phyloP scores from a whole-genome alignment of 2,113 vertebrate species.

The Rhea americana region DNA sequence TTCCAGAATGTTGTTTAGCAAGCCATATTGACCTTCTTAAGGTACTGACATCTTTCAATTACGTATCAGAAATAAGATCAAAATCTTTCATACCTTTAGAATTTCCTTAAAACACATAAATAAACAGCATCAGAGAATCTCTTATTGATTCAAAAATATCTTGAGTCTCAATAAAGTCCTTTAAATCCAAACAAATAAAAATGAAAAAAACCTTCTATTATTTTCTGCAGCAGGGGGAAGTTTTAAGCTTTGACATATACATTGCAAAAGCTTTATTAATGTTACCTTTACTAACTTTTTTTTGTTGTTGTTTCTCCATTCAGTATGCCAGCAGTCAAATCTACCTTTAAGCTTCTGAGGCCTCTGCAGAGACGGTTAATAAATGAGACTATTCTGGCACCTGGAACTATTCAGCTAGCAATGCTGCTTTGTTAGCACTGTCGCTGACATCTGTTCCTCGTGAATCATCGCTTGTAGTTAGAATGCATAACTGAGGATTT shows the following conservation, averaged over 20 bases:
- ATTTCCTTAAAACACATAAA: conserved; percentile 45
- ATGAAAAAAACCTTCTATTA: background rate
- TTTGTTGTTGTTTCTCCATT: background rate
- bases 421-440: accelerated
- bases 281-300: background rate
- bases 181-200: conserved; percentile 17
- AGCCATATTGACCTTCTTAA: conserved; percentile 47
- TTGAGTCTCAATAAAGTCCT: background rate
- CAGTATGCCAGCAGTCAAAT: background rate
- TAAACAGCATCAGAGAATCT: background rate
- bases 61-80: conserved; percentile 42
- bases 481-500: background rate
- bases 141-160: conserved; percentile 1
- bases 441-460: background rate
- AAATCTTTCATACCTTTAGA: conserved; percentile 36
- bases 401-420: background rate
- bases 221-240: background rate
- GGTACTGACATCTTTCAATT: conserved; percentile 53
- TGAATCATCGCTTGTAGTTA: background rate
- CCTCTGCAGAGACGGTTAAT: background rate
- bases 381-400: conserved; percentile 1
- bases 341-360: background rate
- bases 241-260: background rate
- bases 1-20: conserved; percentile 48
- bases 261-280: conserved; percentile 1